phyloP scores from a whole-genome alignment of 2,113 vertebrate species.

The Paraplagusia blochii region DNA sequence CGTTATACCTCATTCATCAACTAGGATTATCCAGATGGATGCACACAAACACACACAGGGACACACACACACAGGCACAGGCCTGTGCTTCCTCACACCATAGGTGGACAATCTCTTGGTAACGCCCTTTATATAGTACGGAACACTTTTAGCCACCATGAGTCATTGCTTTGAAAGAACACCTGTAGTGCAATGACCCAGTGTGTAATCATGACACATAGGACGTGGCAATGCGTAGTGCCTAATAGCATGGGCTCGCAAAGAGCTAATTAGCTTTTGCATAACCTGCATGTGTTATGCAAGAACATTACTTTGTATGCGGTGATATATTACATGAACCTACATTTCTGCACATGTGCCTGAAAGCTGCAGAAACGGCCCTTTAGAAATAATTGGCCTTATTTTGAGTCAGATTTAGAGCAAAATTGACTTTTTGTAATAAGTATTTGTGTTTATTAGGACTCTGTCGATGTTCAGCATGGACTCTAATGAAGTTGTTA shows the following conservation, averaged over 20 bases:
- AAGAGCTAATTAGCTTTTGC: slow-evolving; percentile 57
- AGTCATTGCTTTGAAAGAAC: slow-evolving; percentile 57
- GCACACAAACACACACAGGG: neutral
- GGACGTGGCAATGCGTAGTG: slow-evolving; percentile 31
- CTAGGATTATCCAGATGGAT: neutral
- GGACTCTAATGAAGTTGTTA: too few relatives aligned
- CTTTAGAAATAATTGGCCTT: too few relatives aligned
- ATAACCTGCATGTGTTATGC: slow-evolving; percentile 31
- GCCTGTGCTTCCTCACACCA: slow-evolving; percentile 23
- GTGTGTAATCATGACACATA: slow-evolving; percentile 64
- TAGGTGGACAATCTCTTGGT: slow-evolving; percentile 54
- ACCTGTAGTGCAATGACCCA: slow-evolving; percentile 64
- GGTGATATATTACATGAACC: too few relatives aligned
- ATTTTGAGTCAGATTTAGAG: too few relatives aligned
- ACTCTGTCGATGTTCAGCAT: too few relatives aligned
- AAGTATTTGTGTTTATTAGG: too few relatives aligned
- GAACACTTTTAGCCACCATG: slow-evolving; percentile 62
- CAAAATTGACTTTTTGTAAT: too few relatives aligned
- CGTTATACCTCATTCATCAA: slow-evolving; percentile 44
- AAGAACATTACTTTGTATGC: neutral
- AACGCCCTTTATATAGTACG: slow-evolving; percentile 59
- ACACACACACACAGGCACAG: neutral
- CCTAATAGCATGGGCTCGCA: slow-evolving; percentile 49
- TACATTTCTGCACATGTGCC: too few relatives aligned
- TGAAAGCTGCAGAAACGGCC: too few relatives aligned